phyloP scores from a whole-genome alignment of 2,113 vertebrate species.

The zebrafish (Danio rerio) region DNA sequence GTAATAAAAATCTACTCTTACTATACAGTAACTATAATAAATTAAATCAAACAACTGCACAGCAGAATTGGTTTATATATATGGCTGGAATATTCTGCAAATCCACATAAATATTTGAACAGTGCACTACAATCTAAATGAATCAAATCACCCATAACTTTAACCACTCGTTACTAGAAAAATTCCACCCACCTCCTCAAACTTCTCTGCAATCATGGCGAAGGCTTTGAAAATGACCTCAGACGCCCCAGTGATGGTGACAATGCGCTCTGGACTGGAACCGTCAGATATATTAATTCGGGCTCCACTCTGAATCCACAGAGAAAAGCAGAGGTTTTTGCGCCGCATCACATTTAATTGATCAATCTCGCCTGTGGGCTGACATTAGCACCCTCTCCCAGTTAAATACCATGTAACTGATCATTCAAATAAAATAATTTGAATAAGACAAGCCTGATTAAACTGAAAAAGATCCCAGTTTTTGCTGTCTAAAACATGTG shows the following conservation, averaged over 20 bases:
- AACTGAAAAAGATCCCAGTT: neutral
- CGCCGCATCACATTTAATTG: slow-evolving; percentile 3
- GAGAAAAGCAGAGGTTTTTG: slow-evolving; percentile 34
- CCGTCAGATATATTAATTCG: slow-evolving; percentile 95
- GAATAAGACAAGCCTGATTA: neutral
- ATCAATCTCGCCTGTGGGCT: neutral
- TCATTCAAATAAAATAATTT: neutral
- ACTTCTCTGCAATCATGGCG: slow-evolving; percentile 94
- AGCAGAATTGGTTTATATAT: neutral
- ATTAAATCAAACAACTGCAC: neutral
- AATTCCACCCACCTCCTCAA: slow-evolving; percentile 85
- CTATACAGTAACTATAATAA: neutral
- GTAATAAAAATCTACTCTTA: neutral
- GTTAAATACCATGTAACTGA: neutral
- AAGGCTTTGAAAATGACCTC: slow-evolving; percentile 94
- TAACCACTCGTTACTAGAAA: slow-evolving; percentile 20
- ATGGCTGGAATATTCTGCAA: neutral
- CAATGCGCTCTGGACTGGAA: slow-evolving; percentile 91
- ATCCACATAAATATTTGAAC: neutral
- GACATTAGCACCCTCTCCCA: neutral
- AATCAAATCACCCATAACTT: neutral
- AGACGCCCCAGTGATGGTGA: slow-evolving; percentile 92
- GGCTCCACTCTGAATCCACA: slow-evolving; percentile 84
- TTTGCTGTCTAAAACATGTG: neutral
- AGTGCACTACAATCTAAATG: neutral